Conservation (phyloP, 2,888 invertebrate genomes). For the Eledona agricola region DNA sequence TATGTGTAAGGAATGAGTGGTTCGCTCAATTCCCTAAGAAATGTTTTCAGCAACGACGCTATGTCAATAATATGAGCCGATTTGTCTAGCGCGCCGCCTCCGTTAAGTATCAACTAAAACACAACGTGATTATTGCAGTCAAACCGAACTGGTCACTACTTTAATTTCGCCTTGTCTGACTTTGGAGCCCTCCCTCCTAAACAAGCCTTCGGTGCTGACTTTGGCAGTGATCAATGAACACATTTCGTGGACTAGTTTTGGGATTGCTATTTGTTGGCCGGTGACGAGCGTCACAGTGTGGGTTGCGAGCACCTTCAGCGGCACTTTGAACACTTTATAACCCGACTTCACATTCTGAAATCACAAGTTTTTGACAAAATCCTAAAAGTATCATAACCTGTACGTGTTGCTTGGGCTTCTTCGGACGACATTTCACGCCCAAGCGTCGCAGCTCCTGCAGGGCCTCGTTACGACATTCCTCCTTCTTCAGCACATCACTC, state of each 20-base stretch:
- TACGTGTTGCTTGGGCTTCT: slow-evolving; percentile 64
- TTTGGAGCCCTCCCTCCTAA: slow-evolving; percentile 88
- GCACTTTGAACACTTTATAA: slow-evolving; percentile 66
- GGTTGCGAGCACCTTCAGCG: slow-evolving; percentile 65
- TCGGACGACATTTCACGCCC: slow-evolving; percentile 76
- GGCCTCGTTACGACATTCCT: slow-evolving; percentile 67
- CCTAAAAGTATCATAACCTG: slow-evolving; percentile 27
- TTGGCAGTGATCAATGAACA: slow-evolving; percentile 74
- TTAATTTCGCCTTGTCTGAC: slow-evolving; percentile 83
- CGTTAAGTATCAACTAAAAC: slow-evolving; percentile 15
- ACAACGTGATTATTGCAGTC: neutral
- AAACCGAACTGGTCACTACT: slow-evolving; percentile 65
- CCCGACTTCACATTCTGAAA: slow-evolving; percentile 42
- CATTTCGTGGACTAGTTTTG: slow-evolving; percentile 76
- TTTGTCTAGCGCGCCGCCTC: slow-evolving; percentile 6
- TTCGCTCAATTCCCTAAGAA: slow-evolving; percentile 85
- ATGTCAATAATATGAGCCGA: slow-evolving; percentile 78
- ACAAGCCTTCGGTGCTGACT: slow-evolving; percentile 82
- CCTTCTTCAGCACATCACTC: slow-evolving; percentile 66
- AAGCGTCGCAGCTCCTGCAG: slow-evolving; percentile 73
- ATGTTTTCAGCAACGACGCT: slow-evolving; percentile 85
- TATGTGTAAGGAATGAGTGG: slow-evolving; percentile 78
- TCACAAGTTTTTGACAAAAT: slow-evolving; percentile 4
- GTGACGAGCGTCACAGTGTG: slow-evolving; percentile 71
- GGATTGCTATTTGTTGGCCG: slow-evolving; percentile 76